Conservation (phyloP, 2,888 invertebrate genomes). For the Pterostichus niger region DNA sequence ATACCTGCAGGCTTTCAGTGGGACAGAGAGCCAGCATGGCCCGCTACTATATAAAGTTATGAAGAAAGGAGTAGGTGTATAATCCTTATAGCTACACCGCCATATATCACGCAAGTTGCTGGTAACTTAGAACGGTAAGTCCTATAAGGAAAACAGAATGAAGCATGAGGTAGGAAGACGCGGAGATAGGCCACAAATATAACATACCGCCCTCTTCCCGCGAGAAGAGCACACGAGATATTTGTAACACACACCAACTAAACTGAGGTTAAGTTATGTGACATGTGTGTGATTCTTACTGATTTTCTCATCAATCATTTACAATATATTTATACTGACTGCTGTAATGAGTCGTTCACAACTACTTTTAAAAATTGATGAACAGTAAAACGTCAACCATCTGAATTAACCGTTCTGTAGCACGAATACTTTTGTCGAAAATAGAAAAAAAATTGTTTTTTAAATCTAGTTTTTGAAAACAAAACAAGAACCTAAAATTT, state of each 20-base stretch:
- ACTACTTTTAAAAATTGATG: too few relatives aligned
- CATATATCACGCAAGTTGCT: constrained; percentile 75
- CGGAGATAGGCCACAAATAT: constrained; percentile 67
- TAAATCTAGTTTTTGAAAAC: too few relatives aligned
- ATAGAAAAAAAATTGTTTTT: too few relatives aligned
- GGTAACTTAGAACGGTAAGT: constrained; percentile 73
- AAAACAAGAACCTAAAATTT: too few relatives aligned
- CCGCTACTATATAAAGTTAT: constrained; percentile 76
- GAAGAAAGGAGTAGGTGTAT: constrained; percentile 80
- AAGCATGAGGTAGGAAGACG: constrained; percentile 66
- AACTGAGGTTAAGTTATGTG: background rate
- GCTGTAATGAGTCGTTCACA: too few relatives aligned
- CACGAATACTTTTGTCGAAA: too few relatives aligned
- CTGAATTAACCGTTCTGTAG: too few relatives aligned
- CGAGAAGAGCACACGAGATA: too few relatives aligned
- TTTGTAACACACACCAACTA: background rate
- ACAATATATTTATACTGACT: too few relatives aligned
- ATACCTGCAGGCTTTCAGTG: constrained; percentile 73
- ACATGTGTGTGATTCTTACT: background rate
- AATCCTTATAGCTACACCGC: constrained; percentile 79
- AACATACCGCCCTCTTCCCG: constrained; percentile 39
- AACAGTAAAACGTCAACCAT: too few relatives aligned
- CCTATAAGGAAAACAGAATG: constrained; percentile 78
- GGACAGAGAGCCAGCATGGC: constrained; percentile 66
- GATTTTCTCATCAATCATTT: too few relatives aligned